Evolutionary conservation across 2,113 vertebrate genomes (phyloP).

Genomic region (Eulemur rufifrons): DNA sequence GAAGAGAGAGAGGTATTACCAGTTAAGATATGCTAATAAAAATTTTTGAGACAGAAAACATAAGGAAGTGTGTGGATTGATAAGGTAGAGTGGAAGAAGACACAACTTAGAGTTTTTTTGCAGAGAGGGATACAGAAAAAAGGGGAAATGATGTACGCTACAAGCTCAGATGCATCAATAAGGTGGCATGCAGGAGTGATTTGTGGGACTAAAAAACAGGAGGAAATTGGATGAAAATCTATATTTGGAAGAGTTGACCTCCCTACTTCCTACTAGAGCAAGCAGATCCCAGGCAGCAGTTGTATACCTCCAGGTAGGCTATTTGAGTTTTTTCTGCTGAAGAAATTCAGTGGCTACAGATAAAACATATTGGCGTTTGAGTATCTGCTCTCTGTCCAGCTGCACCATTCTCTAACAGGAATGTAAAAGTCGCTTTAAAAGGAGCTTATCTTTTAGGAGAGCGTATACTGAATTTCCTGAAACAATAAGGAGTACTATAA

Average conservation of each 20-base stretch:
- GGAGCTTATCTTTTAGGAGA: background rate
- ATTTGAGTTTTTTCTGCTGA: background rate
- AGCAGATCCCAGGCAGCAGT: background rate
- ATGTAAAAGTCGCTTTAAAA: background rate
- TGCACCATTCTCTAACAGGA: background rate
- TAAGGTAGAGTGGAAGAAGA: background rate
- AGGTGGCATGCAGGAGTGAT: too few relatives aligned
- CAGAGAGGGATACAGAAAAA: background rate
- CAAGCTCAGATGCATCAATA: background rate
- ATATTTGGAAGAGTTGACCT: background rate
- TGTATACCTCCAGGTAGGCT: background rate
- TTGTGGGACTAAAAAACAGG: background rate
- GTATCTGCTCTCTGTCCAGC: background rate
- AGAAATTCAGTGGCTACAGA: background rate
- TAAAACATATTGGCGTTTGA: background rate
- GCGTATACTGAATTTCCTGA: background rate
- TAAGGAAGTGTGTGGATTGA: background rate
- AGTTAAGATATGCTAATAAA: background rate
- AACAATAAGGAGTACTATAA: background rate
- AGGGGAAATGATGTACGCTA: fast-evolving
- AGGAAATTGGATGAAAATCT: background rate
- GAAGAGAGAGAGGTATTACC: background rate
- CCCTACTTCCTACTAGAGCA: background rate
- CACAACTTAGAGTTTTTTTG: background rate
- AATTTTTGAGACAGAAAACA: background rate